These are phyloP conservation scores for Rhodinocichla rosea DNA, from an alignment of 2,113 vertebrate species.

Conservation along the genomic window DNA sequence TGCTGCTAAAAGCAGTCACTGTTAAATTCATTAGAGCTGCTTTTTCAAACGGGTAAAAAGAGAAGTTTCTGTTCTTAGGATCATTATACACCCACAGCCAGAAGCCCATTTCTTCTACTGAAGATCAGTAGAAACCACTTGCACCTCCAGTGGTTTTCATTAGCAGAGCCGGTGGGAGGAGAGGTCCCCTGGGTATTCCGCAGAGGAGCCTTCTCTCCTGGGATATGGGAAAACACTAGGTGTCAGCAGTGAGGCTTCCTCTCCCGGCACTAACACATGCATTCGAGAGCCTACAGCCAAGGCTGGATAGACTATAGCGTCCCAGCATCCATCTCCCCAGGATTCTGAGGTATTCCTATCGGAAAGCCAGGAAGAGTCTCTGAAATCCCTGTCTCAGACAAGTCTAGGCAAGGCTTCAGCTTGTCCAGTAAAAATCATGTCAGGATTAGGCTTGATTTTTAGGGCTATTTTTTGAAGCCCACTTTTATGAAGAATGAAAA, in stretches of 20 bases:
- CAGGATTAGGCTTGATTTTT: neutral
- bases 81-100: neutral
- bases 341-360: neutral
- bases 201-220: neutral
- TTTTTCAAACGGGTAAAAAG: neutral
- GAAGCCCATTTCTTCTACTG: neutral
- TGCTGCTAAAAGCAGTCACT: neutral
- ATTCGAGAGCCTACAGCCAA: neutral
- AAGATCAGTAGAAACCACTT: neutral
- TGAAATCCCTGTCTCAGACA: constrained; percentile 64
- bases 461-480: neutral
- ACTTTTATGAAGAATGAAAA: constrained; percentile 11
- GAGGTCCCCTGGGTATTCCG: neutral
- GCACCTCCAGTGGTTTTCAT: neutral
- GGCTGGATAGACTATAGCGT: neutral
- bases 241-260: constrained; percentile 33
- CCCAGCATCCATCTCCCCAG: neutral
- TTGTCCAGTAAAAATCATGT: constrained; percentile 48
- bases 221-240: neutral
- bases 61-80: neutral
- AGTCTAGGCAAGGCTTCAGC: constrained; percentile 44
- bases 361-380: constrained; percentile 31
- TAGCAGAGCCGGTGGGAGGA: neutral
- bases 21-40: neutral
- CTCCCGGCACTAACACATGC: neutral